Base-by-base conservation (phyloP, 1,140 invertebrate species). In the Pogonus chalceus region DNA sequence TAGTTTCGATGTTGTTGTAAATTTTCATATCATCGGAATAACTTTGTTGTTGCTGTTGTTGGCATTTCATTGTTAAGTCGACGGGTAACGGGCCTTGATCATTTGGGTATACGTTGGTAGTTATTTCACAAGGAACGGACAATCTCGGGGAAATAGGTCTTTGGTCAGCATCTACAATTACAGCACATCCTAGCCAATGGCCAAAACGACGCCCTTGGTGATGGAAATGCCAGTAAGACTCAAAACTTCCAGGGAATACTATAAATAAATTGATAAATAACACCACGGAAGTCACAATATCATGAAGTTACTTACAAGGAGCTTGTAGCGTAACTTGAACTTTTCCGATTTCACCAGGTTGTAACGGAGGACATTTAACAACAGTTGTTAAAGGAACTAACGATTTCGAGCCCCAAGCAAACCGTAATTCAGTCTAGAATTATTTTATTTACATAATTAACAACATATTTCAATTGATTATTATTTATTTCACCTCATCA, bases 211-310 rank as follows among this genome's bases (percentile, higher is more conserved):
- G 56, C n/a, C 62, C 62, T 16, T 61, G 57, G 37, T 71, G 63
- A 49, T 66, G 62, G 56, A 71, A 70, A 46, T 71, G 63, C 66
- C 67, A 72, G 50, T 69, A 70, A 35, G 66, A 67, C 58, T 72
- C 67, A 52, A 70, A 72, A 23, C 47, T 62, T 18, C 70, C 70
- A 23, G 60, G 55, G 22, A 63, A 59, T 51, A 51, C 68, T 70
- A 51, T 23, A 63, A 58, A 18, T 26, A 35, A 21, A 49, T 31
- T 39, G 4, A 31, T 7, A 31, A 52, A 48, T 26, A 51, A 49
- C 22, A 22, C 22, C 20, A 21, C 7, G 12, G 23, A 39, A 39
- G 12, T 4, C 14, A 37, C 56, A 51, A 35, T 2, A 53, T 56
- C 22, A 23, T 35, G 54, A 23, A 14, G 14, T 50, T 31, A 56